These are phyloP conservation scores for Crematogaster levior DNA, from an alignment of 2,888 invertebrate species.

Conservation along the genomic window DNA sequence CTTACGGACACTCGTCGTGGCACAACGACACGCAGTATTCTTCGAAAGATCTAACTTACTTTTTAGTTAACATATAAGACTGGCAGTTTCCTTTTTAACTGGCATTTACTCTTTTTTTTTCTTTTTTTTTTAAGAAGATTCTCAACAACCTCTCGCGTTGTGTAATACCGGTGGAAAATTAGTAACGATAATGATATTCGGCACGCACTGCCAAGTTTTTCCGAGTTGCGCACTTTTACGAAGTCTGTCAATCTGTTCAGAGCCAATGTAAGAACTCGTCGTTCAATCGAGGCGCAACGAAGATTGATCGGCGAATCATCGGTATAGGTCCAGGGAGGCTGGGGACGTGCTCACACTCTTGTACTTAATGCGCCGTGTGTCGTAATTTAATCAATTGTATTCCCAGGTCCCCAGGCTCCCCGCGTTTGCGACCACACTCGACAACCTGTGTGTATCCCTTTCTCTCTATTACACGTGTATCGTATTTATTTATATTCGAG, in stretches of 20 bases:
- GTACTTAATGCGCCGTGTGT: slow-evolving; percentile 69
- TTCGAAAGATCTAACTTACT: slow-evolving; percentile 44
- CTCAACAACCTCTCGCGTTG: slow-evolving; percentile 6
- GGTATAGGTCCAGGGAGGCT: slow-evolving; percentile 62
- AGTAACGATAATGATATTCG: slow-evolving; percentile 63
- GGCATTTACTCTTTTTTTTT: slow-evolving; percentile 43
- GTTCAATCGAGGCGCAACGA: slow-evolving; percentile 39
- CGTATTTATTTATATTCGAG: slow-evolving; percentile 81
- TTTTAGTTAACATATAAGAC: slow-evolving; percentile 70
- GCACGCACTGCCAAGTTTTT: slow-evolving; percentile 82
- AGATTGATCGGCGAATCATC: slow-evolving; percentile 50
- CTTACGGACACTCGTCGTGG: slow-evolving; percentile 51
- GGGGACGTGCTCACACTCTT: slow-evolving; percentile 69
- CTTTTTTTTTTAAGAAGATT: slow-evolving; percentile 13
- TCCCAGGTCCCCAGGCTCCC: slow-evolving; percentile 68
- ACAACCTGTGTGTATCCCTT: slow-evolving; percentile 64
- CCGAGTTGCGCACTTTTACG: slow-evolving; percentile 59
- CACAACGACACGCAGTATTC: slow-evolving; percentile 69
- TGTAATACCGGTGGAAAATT: slow-evolving; percentile 42
- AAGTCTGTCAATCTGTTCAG: slow-evolving; percentile 51
- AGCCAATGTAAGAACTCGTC: slow-evolving; percentile 52
- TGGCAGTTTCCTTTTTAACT: slow-evolving; percentile 60
- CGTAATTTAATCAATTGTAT: slow-evolving; percentile 58
- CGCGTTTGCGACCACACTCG: slow-evolving; percentile 46
- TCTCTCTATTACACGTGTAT: slow-evolving; percentile 74